phyloP scores from a whole-genome alignment of 2,888 invertebrate genomes.

The Herminia tarsipennalis region DNA sequence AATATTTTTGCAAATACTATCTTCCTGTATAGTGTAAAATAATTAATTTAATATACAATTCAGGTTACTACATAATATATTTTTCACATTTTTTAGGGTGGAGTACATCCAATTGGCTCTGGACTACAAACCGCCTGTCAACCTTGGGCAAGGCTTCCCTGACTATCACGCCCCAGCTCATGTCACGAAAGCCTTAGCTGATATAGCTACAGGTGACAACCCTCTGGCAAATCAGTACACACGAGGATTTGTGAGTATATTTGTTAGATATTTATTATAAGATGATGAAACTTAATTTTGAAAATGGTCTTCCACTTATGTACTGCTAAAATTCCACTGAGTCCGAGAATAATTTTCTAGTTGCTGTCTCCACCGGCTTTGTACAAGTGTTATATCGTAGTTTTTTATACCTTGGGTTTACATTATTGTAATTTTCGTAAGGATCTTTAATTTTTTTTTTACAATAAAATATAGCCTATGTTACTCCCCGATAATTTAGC shows the following conservation, averaged over 20 bases:
- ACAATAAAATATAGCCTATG: too few relatives aligned
- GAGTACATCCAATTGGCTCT: slow-evolving; percentile 94
- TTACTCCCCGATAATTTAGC: too few relatives aligned
- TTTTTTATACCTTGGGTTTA: too few relatives aligned
- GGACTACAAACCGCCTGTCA: slow-evolving; percentile 93
- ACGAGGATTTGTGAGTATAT: slow-evolving; percentile 93
- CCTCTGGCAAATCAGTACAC: slow-evolving; percentile 96
- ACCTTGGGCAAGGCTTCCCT: slow-evolving; percentile 98
- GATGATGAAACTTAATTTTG: neutral
- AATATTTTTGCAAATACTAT: too few relatives aligned
- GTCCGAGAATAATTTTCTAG: too few relatives aligned
- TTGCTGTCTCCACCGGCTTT: too few relatives aligned
- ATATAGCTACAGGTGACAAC: slow-evolving; percentile 88
- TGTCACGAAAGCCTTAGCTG: slow-evolving; percentile 91
- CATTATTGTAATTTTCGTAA: too few relatives aligned
- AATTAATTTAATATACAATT: neutral
- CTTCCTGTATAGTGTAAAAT: too few relatives aligned
- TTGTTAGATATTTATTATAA: neutral
- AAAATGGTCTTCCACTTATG: neutral
- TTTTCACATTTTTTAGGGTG: slow-evolving; percentile 87
- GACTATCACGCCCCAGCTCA: slow-evolving; percentile 95
- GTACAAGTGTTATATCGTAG: too few relatives aligned
- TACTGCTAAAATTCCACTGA: too few relatives aligned
- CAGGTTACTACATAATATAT: neutral
- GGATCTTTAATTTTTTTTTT: too few relatives aligned